Base-by-base conservation (phyloP, 2,888 invertebrate genomes). In the Nowickia ferox region DNA sequence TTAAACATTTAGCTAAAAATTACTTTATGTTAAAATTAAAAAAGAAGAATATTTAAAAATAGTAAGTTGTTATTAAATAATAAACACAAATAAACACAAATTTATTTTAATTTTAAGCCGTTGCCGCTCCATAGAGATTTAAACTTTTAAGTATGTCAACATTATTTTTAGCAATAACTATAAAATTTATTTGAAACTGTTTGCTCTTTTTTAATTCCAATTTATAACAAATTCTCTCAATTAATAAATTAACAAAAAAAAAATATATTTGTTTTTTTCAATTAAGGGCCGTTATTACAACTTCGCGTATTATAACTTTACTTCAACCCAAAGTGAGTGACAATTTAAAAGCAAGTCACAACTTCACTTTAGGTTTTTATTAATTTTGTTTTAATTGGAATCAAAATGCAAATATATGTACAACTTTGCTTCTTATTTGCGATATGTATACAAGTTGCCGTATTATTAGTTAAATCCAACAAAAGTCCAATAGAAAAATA, bases 1-100 rank as follows among this genome's bases (percentile, higher is more conserved):
- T 6, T 30, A 30, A 80, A 72, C 72, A 80, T 80, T 80, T 80
- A 69, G 69, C 85, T 85, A 85, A 78, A 85, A 81, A 71, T 74
- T 53, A 57, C 38, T 55, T 65, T 22, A 38, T 6, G 13, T 61
- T 55, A n/a, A 79, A 51, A 30, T 4, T 10, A 19, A 22, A 59
- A 57, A 59, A 13, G 48, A 77, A 44, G 40, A 74, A 59, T 55
- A 40, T 44, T 10, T 48, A 42, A 42, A 6, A 71, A 76, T 51
- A 65, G 11, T 9, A 15, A 42, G 8, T 19, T 15, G 2, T 22
- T 71, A 30, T 57, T 79, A 68, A 46, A 48, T 9, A 59, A 59
- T 59, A 57, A 57, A 30, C 17, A 30, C 22, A 57, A 8, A 30
- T 57, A 13, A 53, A 19, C 53, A 22, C 19, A 53, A 57, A 38